Percentiles rank a stretch among this genome's conserved stretches.
phyloP scores from a whole-genome alignment of 2,113 vertebrate species.

The Acrocephalus kingi region DNA sequence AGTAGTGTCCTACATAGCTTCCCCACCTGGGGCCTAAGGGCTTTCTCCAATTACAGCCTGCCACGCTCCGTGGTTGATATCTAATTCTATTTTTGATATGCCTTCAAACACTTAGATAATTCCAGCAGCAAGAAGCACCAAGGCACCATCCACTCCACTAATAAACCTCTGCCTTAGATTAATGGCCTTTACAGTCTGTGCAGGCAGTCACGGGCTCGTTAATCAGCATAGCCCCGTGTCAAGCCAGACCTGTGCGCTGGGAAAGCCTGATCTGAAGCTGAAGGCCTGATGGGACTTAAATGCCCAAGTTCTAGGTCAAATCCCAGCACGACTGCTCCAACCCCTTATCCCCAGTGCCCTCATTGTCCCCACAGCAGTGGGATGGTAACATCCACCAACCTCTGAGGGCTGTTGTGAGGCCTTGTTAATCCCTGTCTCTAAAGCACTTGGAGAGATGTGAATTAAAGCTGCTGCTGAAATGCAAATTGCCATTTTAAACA shows the following conservation, averaged over 20 bases:
- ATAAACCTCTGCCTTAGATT: neutral
- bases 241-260: rapidly evolving
- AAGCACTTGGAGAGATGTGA: neutral
- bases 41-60: neutral
- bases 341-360: neutral
- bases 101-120: slow-evolving; percentile 4
- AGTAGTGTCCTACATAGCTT: slow-evolving; percentile 14
- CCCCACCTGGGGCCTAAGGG: neutral
- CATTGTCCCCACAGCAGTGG: neutral
- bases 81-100: neutral
- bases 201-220: neutral
- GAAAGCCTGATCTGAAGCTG: neutral
- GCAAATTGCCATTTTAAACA: neutral
- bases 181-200: neutral
- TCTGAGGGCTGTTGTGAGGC: slow-evolving; percentile 46
- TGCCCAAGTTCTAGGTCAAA: neutral
- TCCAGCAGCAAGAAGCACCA: slow-evolving; percentile 17
- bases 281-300: neutral
- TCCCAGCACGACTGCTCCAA: neutral
- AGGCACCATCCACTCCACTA: neutral
- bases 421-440: neutral
- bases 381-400: neutral
- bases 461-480: slow-evolving; percentile 60
- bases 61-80: neutral
- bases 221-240: neutral